Conservation (phyloP, 2,113 vertebrate species). For the Petrocephalus zakoni region DNA sequence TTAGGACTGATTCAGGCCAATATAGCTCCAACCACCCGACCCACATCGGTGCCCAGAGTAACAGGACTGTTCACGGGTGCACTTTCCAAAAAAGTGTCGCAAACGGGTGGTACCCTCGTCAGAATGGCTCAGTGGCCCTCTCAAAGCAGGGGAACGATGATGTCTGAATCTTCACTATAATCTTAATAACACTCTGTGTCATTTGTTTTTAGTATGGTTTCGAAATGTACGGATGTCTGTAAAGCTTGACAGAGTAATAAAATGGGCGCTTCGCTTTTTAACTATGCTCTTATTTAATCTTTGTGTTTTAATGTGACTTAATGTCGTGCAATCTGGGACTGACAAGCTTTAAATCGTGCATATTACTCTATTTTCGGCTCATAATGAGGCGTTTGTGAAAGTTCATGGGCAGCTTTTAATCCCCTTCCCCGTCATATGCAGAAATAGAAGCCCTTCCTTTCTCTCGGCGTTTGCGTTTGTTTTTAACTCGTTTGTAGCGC, state of each 20-base stretch:
- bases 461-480: not conserved
- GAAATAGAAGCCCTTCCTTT: not conserved
- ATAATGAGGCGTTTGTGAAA: not conserved
- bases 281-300: not conserved
- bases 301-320: conserved; percentile 7
- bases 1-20: conserved; percentile 58
- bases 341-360: conserved; percentile 42
- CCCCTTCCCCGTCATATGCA: not conserved
- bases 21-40: conserved; percentile 54
- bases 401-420: not conserved
- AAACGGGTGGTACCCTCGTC: conserved; percentile 74
- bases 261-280: not conserved
- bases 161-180: not conserved
- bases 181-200: not conserved
- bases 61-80: conserved; percentile 45
- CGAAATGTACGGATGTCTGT: not conserved
- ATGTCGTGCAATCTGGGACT: conserved; percentile 36
- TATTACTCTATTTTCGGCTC: conserved; percentile 23
- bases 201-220: not conserved
- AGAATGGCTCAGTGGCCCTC: conserved; percentile 57
- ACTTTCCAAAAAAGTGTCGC: conserved; percentile 63
- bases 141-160: conserved; percentile 54
- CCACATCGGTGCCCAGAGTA: conserved; percentile 55
- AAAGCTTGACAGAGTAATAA: not conserved
- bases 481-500: not conserved